These are phyloP conservation scores for Arctopsyche grandis DNA, from an alignment of 1,140 invertebrate genomes.

Conservation along the genomic window DNA sequence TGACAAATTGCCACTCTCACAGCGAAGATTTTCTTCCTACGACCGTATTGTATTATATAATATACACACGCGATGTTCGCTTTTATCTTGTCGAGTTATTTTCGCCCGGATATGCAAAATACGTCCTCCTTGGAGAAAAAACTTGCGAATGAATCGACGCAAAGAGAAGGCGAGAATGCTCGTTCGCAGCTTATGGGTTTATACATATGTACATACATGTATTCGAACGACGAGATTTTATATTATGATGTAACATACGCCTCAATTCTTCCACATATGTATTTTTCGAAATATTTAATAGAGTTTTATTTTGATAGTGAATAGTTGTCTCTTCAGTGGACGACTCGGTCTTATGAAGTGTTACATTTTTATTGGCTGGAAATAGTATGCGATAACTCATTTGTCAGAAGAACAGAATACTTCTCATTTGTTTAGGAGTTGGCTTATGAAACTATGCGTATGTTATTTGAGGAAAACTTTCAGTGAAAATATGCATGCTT, in stretches of 20 bases:
- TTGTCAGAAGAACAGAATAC: too few species aligned
- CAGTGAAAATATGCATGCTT: too few species aligned
- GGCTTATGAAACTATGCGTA: too few species aligned
- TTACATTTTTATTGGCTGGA: too few species aligned
- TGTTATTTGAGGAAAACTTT: too few species aligned
- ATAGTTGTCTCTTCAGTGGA: too few species aligned
- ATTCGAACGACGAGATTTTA: conserved; percentile 35
- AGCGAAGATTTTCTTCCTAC: background rate
- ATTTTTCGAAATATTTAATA: background rate
- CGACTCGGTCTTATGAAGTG: too few species aligned
- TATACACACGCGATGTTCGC: background rate
- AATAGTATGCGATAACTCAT: background rate
- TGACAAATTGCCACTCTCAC: conserved; percentile 20
- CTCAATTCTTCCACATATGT: background rate
- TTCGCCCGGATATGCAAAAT: conserved; percentile 52
- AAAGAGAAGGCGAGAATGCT: conserved; percentile 39
- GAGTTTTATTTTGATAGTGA: too few species aligned
- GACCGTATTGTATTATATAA: background rate
- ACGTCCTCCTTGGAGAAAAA: conserved; percentile 39
- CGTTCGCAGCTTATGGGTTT: conserved; percentile 35
- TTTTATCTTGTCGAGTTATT: conserved; percentile 49
- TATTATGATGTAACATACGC: background rate
- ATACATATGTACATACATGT: conserved; percentile 42
- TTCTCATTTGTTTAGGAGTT: too few species aligned
- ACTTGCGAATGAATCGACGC: conserved; percentile 50